These are phyloP conservation scores for Leiothrix lutea DNA, from an alignment of 2,113 vertebrate species.

Conservation along the genomic window DNA sequence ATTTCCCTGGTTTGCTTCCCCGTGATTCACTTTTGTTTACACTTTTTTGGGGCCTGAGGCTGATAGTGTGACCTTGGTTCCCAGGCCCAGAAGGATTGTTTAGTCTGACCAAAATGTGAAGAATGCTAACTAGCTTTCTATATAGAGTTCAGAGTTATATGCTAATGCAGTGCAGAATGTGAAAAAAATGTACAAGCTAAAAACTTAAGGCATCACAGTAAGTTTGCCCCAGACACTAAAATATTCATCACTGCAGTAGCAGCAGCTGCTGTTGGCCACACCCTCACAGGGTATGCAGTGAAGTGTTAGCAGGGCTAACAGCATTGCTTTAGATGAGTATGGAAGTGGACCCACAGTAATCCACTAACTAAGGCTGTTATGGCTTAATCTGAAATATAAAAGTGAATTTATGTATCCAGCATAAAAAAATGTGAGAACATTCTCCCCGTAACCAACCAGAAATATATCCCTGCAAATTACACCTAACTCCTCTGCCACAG, in stretches of 20 bases:
- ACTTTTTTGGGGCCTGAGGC: background rate
- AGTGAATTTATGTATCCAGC: background rate
- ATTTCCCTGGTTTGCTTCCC: background rate
- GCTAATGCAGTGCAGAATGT: background rate
- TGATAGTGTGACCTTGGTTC: background rate
- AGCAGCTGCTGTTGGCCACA: background rate
- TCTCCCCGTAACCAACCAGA: background rate
- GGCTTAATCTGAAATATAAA: background rate
- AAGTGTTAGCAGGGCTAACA: background rate
- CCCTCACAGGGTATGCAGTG: rapidly evolving
- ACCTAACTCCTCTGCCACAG: background rate
- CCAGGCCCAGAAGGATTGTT: background rate
- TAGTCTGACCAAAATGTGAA: background rate
- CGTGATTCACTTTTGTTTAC: background rate
- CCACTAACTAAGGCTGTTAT: background rate
- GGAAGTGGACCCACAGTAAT: background rate
- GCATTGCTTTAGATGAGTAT: background rate
- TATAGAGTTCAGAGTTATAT: background rate
- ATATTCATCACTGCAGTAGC: background rate
- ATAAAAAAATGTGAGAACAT: background rate
- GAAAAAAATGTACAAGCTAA: background rate
- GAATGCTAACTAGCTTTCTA: background rate
- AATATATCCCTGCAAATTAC: background rate
- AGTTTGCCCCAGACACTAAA: background rate
- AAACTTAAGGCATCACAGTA: background rate